Evolutionary conservation across 2,888 invertebrate species (phyloP).

Genomic region (Fabriciana adippe): DNA sequence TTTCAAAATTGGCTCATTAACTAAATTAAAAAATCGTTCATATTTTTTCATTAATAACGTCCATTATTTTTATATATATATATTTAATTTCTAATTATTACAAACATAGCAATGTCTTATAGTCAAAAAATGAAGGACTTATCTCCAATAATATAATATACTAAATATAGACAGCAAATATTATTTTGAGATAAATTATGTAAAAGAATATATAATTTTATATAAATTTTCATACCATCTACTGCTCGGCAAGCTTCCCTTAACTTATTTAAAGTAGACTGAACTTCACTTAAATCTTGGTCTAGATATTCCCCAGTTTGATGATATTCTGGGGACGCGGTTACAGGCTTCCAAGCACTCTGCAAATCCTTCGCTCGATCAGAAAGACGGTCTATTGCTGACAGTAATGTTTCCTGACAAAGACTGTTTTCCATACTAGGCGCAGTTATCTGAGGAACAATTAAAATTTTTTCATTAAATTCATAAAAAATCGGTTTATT

Average conservation of each 20-base stretch:
- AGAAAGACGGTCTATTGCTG: slow-evolving; percentile 29
- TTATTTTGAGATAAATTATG: too few species aligned
- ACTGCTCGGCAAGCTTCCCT: slow-evolving; percentile 15
- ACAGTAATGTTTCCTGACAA: slow-evolving; percentile 30
- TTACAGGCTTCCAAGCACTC: slow-evolving; percentile 28
- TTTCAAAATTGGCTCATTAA: too few species aligned
- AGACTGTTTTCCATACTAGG: slow-evolving; percentile 29
- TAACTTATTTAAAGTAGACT: slow-evolving; percentile 22
- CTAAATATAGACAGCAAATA: too few species aligned
- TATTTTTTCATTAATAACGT: too few species aligned
- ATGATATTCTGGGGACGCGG: slow-evolving; percentile 22
- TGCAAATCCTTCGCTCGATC: slow-evolving; percentile 17
- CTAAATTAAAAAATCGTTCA: too few species aligned
- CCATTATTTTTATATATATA: too few species aligned
- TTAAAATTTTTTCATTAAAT: slow-evolving; percentile 21
- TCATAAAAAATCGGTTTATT: slow-evolving; percentile 2
- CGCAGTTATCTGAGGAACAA: slow-evolving; percentile 30
- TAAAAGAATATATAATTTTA: not conserved
- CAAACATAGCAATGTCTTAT: too few species aligned
- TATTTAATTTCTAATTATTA: too few species aligned
- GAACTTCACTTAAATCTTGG: slow-evolving; percentile 9
- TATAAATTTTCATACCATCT: slow-evolving; percentile 7
- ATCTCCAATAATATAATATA: too few species aligned
- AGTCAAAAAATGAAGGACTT: too few species aligned
- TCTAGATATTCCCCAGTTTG: slow-evolving; percentile 21